Percentiles rank a stretch among this genome's conserved stretches.
These are phyloP conservation scores for Andricus grossulariae DNA, from an alignment of 1,140 invertebrate genomes.

Conservation along the genomic window DNA sequence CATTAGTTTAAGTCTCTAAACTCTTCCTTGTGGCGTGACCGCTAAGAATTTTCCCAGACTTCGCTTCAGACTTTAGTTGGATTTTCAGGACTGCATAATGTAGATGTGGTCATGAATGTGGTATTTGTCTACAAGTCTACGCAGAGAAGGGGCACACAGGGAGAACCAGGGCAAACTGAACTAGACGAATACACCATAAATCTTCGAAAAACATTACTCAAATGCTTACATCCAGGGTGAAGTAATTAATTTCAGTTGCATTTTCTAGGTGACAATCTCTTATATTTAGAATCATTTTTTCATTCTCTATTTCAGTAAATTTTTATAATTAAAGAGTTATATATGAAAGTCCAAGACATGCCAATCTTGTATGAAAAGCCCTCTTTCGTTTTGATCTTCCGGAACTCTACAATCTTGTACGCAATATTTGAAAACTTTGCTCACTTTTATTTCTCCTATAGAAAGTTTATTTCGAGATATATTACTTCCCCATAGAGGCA, in stretches of 20 bases:
- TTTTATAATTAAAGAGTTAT: too few relatives aligned
- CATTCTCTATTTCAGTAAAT: too few relatives aligned
- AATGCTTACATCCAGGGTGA: background rate
- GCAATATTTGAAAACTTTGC: too few relatives aligned
- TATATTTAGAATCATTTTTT: background rate
- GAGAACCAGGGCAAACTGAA: constrained; percentile 20
- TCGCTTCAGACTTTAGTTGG: constrained; percentile 14
- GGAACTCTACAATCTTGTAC: too few relatives aligned
- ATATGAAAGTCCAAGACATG: too few relatives aligned
- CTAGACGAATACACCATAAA: constrained; percentile 8
- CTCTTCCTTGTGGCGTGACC: background rate
- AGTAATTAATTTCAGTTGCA: background rate
- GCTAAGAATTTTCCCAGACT: constrained; percentile 19
- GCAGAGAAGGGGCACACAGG: background rate
- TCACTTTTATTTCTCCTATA: too few relatives aligned
- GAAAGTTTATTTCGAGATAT: too few relatives aligned
- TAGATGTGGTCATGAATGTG: constrained; percentile 18
- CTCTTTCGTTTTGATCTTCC: too few relatives aligned
- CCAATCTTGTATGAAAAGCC: too few relatives aligned
- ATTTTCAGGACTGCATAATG: constrained; percentile 29
- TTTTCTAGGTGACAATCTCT: background rate
- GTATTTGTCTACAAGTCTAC: constrained; percentile 25
- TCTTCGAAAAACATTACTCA: constrained; percentile 23
- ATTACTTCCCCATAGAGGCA: too few relatives aligned
- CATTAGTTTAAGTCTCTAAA: background rate